phyloP scores from a whole-genome alignment of 2,797 vertebrate genomes.

The Protosalanx chinensis region DNA sequence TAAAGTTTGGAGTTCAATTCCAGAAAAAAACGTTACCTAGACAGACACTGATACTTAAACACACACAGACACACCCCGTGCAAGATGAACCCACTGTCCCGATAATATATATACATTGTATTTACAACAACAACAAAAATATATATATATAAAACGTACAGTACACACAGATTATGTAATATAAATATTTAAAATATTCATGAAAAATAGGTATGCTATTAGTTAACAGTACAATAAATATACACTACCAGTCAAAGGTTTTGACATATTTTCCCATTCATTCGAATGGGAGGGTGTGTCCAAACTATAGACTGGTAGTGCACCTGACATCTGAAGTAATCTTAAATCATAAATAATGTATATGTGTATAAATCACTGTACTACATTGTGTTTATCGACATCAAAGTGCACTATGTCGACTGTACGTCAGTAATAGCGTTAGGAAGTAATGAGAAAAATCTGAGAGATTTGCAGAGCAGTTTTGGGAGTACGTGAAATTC shows the following conservation, averaged over 20 bases:
- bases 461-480: conserved; percentile 69
- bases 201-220: conserved; percentile 31
- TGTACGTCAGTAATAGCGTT: conserved; percentile 56
- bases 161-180: conserved; percentile 32
- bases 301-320: too few species aligned
- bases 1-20: neutral
- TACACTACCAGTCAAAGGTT: neutral
- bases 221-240: conserved; percentile 23
- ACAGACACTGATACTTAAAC: neutral
- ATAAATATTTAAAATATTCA: conserved; percentile 14
- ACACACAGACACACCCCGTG: conserved; percentile 2
- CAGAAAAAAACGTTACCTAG: neutral
- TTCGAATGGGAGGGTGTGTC: too few species aligned
- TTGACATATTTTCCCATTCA: too few species aligned
- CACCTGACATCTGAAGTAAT: conserved; percentile 4
- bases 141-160: conserved; percentile 36
- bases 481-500: conserved; percentile 70
- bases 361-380: conserved; percentile 15
- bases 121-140: conserved; percentile 19
- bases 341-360: conserved; percentile 40
- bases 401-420: conserved; percentile 69
- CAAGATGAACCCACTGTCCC: neutral
- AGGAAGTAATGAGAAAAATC: conserved; percentile 58
- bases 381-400: conserved; percentile 48
- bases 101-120: conserved; percentile 3